phyloP scores from a whole-genome alignment of 2,797 vertebrate genomes.

The Podarcis lilfordi region DNA sequence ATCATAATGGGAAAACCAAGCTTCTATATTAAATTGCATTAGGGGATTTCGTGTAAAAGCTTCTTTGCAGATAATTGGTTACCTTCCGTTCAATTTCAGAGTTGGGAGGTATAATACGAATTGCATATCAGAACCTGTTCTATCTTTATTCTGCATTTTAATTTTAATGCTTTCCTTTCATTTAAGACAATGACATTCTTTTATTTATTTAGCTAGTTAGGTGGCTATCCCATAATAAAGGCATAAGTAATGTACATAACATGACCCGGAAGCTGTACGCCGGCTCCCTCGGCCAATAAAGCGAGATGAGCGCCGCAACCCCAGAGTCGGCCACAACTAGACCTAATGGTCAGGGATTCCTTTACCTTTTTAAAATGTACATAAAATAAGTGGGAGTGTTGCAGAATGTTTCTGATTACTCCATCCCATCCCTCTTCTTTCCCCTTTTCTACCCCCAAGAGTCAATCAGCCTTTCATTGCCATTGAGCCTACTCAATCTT shows the following conservation, averaged over 20 bases:
- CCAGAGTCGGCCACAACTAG: too few relatives aligned
- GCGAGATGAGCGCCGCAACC: too few relatives aligned
- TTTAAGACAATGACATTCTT: background rate
- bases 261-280: too few relatives aligned
- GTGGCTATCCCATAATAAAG: background rate
- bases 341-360: too few relatives aligned
- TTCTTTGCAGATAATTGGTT: conserved; percentile 20
- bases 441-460: too few relatives aligned
- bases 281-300: too few relatives aligned
- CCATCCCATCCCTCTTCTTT: too few relatives aligned
- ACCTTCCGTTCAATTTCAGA: conserved; percentile 24
- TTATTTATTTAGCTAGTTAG: background rate
- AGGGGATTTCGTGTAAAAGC: conserved; percentile 19
- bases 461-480: too few relatives aligned
- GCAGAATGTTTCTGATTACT: too few relatives aligned
- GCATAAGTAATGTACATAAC: background rate
- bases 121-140: background rate
- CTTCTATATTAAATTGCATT: conserved; percentile 5
- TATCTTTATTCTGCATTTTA: background rate
- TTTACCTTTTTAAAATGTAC: background rate
- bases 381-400: background rate
- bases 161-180: background rate
- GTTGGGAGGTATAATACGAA: background rate
- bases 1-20: conserved; percentile 17
- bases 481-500: too few relatives aligned